Percentiles rank a stretch among this genome's conserved stretches.
phyloP scores from a whole-genome alignment of 1,140 invertebrate genomes.

The Chironomus striatipennis region DNA sequence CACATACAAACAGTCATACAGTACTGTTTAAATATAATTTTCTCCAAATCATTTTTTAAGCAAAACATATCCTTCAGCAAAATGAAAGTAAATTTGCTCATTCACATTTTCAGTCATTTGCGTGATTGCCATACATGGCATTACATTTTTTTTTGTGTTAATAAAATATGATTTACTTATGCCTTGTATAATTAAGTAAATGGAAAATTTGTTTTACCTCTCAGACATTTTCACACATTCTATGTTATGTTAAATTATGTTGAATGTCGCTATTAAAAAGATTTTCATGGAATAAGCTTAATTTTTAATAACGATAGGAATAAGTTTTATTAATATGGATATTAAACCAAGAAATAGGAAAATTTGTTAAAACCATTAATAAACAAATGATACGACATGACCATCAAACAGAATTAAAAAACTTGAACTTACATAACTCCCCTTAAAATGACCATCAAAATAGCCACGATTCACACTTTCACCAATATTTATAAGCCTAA shows the following conservation, averaged over 20 bases:
- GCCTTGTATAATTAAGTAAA: background rate
- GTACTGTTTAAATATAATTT: background rate
- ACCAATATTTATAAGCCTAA: too few relatives aligned
- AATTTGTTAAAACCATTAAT: too few relatives aligned
- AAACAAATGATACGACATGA: too few relatives aligned
- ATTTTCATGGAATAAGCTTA: background rate
- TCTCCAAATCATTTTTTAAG: background rate
- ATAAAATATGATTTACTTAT: background rate
- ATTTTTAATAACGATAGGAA: too few relatives aligned
- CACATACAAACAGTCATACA: background rate
- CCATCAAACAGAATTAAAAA: too few relatives aligned
- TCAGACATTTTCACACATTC: background rate
- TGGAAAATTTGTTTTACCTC: background rate
- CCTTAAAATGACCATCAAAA: too few relatives aligned
- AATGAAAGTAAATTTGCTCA: background rate
- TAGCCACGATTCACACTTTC: too few relatives aligned
- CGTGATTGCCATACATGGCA: conserved; percentile 5
- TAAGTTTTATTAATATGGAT: too few relatives aligned
- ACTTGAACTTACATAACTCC: too few relatives aligned
- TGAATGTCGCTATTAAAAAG: background rate
- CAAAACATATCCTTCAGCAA: background rate
- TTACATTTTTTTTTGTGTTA: too few relatives aligned
- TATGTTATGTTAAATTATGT: background rate
- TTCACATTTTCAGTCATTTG: background rate
- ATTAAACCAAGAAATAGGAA: too few relatives aligned